phyloP scores from a whole-genome alignment of 2,113 vertebrate species.

The Rhea americana region DNA sequence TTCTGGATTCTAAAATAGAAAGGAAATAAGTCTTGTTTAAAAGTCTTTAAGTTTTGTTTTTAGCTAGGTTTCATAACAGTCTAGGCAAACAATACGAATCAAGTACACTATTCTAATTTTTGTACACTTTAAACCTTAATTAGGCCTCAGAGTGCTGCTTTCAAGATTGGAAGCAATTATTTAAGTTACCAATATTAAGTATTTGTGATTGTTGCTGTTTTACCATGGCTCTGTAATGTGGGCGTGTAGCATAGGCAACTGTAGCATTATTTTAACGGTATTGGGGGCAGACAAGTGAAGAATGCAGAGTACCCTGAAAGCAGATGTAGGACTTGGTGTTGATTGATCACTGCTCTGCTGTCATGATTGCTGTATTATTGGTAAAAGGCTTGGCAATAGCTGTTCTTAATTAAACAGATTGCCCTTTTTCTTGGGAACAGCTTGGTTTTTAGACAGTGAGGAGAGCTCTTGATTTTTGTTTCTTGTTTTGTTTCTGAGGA shows the following conservation, averaged over 20 bases:
- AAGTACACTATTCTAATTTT: neutral
- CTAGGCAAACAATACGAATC: neutral
- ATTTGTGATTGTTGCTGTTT: constrained; percentile 28
- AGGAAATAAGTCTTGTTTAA: neutral
- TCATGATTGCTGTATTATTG: neutral
- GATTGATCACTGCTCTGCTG: neutral
- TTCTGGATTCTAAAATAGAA: neutral
- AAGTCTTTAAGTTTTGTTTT: neutral
- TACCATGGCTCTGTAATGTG: neutral
- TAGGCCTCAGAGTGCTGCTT: neutral
- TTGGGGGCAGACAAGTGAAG: neutral
- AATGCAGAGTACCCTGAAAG: neutral
- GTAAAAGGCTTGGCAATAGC: neutral
- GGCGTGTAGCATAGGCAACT: neutral
- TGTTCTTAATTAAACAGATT: neutral
- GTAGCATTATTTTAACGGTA: neutral
- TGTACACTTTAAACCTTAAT: constrained; percentile 12
- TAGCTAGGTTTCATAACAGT: neutral
- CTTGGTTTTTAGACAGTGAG: neutral
- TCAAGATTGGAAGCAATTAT: constrained; percentile 8
- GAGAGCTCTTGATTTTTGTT: neutral
- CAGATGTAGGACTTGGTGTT: neutral
- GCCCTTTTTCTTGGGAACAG: neutral
- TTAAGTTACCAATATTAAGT: constrained; percentile 36
- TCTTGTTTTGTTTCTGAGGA: neutral